Evolutionary conservation across 2,888 invertebrate genomes (phyloP).

Genomic region (Hyposoter didymator): DNA sequence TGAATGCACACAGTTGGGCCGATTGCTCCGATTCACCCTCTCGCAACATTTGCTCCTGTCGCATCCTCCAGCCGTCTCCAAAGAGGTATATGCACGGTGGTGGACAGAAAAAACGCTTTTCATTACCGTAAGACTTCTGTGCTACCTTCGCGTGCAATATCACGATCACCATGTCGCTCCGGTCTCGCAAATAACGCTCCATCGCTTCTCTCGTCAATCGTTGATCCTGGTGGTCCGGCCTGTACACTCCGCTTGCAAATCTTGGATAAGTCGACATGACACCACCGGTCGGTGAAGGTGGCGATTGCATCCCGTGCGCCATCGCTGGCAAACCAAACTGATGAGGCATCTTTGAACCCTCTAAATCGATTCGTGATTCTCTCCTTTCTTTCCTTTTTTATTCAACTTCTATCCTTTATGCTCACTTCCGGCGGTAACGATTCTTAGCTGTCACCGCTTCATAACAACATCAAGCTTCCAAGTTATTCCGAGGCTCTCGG

Average conservation of each 20-base stretch:
- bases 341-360: slow-evolving; percentile 89
- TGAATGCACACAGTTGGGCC: slow-evolving; percentile 98
- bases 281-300: slow-evolving; percentile 89
- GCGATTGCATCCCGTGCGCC: slow-evolving; percentile 91
- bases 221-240: slow-evolving; percentile 90
- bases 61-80: slow-evolving; percentile 99
- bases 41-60: slow-evolving; percentile 96
- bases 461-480: slow-evolving; percentile 52
- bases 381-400: neutral
- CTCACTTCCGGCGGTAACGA: slow-evolving; percentile 26
- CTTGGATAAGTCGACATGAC: slow-evolving; percentile 86
- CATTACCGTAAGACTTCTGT: slow-evolving; percentile 99
- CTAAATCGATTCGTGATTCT: neutral
- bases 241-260: slow-evolving; percentile 88
- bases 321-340: slow-evolving; percentile 91
- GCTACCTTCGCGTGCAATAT: slow-evolving; percentile 99
- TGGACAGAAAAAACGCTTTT: slow-evolving; percentile 99
- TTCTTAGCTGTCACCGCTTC: slow-evolving; percentile 58
- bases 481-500: neutral
- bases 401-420: slow-evolving; percentile 1
- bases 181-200: slow-evolving; percentile 97
- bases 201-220: slow-evolving; percentile 95
- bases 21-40: slow-evolving; percentile 96
- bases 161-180: slow-evolving; percentile 97
- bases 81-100: slow-evolving; percentile 99